Evolutionary conservation across 2,888 invertebrate genomes (phyloP), one percentile per base, ranked within the genome.

Genomic region (Lepidonotus clava): DNA sequence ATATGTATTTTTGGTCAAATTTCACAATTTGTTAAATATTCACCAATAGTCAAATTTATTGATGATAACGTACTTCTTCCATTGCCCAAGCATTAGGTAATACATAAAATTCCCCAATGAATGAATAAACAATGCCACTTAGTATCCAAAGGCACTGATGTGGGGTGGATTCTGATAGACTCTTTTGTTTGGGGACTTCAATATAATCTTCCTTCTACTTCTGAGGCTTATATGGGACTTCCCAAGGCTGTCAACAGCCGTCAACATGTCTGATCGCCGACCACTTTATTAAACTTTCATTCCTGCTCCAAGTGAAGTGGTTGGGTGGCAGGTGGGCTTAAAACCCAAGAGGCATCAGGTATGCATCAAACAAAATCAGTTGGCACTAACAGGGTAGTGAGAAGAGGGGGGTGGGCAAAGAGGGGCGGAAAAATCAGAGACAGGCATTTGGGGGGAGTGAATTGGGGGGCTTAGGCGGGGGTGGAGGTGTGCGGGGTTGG

Each of bases 351-450:
- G 24, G 71, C 71, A 34, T 38, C 71, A 38, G 24, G 8, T 38
- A 38, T 38, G 36, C 71, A 71, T 71, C 71, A 71, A 71, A 71
- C 71, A 34, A 71, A 71, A 34, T 38, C 71, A 34, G 36, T 38
- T 71, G 71, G 71, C 71, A 71, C 71, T 38, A 38, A 71, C 71
- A 71, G 71, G 36, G 71, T 21, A 24, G 24, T 24, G 66, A 66
- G n/a, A 66, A 2, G 66, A 4, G 28, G 21, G 28, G 28, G 66
- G 66, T 66, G 24, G 14, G 32, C 28, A 32, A n/a, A n/a, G n/a
- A n/a, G n/a, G n/a, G n/a, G n/a, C 2, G 28, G n/a, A 66, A 32
- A 32, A 24, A 14, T 24, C 28, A 32, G 46, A 18, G 32, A 14
- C 28, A 2, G 66, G 18, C 1, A 1, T 28, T 24, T 1, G 2